Evolutionary conservation across 2,888 invertebrate species (phyloP), one percentile per base, ranked within the genome.

Genomic region (Lasioglossum villosulum): DNA sequence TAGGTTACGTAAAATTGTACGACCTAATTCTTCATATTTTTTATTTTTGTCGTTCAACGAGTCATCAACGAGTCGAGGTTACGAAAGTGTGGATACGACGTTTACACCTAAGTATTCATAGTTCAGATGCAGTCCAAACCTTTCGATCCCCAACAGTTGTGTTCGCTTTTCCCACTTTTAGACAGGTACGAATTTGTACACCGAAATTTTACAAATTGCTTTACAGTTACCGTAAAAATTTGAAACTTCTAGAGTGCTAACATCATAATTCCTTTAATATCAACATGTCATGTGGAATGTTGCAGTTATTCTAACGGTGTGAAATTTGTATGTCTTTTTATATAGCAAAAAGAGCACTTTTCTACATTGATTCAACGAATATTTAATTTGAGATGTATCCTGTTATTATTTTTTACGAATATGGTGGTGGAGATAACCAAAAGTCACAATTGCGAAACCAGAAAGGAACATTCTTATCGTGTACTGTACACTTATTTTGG

Each of bases 11-110:
- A 16, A 23, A 23, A 8, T 10, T 8, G 23, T 68, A 68, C 66
- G 37, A 19, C 34, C 23, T 68, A 37, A 1, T 75, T 72, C 16
- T 74, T 48, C 19, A 12, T 42, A 8, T n/a, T 27, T 16, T 6
- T 16, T 30, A 23, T 72, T 39, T 37, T 66, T 66, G n/a, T 39
- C 30, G n/a, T 16, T 66, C 16, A 72, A 71, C 23, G 23, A 27
- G 10, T 66, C 37, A 66, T 39, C 42, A 1, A n/a, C 19, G 39
- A 34, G 14, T 27, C 59, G 14, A 34, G 68, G 42, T 56, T 23
- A n/a, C 48, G 48, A 37, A 27, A 68, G 48, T 42, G 71, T 82
- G 71, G 34, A 68, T n/a, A 73, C 73, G 39, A 81, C 30, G 39
- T 72, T 37, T 27, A 81, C 30, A 30, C 6, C 1, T 63, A 30